Percentiles rank a stretch among this genome's conserved stretches.
Conservation (phyloP, 2,113 vertebrate genomes). For the Cromileptes altivelis region DNA sequence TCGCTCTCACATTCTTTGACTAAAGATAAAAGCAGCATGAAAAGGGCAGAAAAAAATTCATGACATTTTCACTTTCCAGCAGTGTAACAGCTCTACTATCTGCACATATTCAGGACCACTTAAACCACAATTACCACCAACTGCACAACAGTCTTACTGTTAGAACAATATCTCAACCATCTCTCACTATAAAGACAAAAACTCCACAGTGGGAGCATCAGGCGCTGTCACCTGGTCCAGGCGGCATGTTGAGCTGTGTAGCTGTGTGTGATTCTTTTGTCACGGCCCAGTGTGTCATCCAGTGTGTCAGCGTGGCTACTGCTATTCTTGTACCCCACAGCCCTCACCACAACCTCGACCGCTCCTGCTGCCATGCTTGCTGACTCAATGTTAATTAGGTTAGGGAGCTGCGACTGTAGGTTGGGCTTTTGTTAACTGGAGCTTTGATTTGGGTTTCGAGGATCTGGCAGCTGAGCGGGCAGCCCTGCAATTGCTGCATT, state of each 20-base stretch:
- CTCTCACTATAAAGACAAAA: slow-evolving; percentile 4
- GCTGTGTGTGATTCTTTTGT: slow-evolving; percentile 73
- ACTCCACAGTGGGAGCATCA: slow-evolving; percentile 41
- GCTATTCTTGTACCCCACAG: slow-evolving; percentile 72
- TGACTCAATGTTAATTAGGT: slow-evolving; percentile 82
- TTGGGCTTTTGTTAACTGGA: slow-evolving; percentile 70
- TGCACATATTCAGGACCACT: slow-evolving; percentile 19
- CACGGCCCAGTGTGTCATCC: slow-evolving; percentile 74
- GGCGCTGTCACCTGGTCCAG: slow-evolving; percentile 58
- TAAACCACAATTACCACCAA: slow-evolving; percentile 29
- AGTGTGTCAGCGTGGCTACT: slow-evolving; percentile 65
- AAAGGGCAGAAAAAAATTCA: slow-evolving; percentile 43
- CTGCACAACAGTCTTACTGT: slow-evolving; percentile 16
- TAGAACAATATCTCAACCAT: slow-evolving; percentile 1
- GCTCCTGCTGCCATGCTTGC: slow-evolving; percentile 67
- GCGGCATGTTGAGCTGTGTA: slow-evolving; percentile 62
- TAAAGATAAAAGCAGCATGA: slow-evolving; percentile 19
- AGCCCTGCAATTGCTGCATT: slow-evolving; percentile 72
- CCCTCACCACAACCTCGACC: slow-evolving; percentile 68
- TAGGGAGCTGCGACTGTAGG: slow-evolving; percentile 72
- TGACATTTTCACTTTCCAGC: slow-evolving; percentile 29
- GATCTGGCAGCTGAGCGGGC: slow-evolving; percentile 70
- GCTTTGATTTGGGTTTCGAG: slow-evolving; percentile 77
- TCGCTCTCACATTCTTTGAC: slow-evolving; percentile 23
- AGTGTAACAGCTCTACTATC: not conserved